Conservation (phyloP, 2,113 vertebrate genomes). For the Athene cunicularia region DNA sequence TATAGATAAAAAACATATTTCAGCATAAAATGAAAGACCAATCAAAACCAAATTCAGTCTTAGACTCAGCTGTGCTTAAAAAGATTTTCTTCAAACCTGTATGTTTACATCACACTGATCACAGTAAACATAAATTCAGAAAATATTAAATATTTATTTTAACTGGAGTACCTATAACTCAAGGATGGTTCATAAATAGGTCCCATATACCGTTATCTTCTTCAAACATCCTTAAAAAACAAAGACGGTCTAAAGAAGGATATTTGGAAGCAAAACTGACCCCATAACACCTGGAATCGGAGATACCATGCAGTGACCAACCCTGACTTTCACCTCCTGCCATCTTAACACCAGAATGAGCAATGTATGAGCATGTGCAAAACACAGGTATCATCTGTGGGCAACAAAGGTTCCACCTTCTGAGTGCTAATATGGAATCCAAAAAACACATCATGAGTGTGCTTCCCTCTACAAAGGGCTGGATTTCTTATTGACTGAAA, state of each 20-base stretch:
- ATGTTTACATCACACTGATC: neutral
- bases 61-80: neutral
- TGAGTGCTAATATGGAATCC: neutral
- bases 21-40: neutral
- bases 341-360: neutral
- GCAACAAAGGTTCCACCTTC: neutral
- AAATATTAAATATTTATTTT: neutral
- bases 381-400: neutral
- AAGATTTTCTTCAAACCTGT: neutral
- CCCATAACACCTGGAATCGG: neutral
- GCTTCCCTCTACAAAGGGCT: neutral
- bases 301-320: neutral
- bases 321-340: neutral
- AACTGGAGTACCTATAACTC: neutral
- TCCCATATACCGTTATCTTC: rapidly evolving
- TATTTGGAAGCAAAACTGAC: neutral
- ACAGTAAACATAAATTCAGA: neutral
- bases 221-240: neutral
- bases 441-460: neutral
- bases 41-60: neutral
- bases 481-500: neutral
- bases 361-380: rapidly evolving
- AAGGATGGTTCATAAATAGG: neutral
- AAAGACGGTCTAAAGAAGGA: neutral
- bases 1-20: neutral